A percentile compares a stretch with the other conserved stretches of the same genome.
Conservation (phyloP, 2,113 vertebrate species). For the Indicator indicator region DNA sequence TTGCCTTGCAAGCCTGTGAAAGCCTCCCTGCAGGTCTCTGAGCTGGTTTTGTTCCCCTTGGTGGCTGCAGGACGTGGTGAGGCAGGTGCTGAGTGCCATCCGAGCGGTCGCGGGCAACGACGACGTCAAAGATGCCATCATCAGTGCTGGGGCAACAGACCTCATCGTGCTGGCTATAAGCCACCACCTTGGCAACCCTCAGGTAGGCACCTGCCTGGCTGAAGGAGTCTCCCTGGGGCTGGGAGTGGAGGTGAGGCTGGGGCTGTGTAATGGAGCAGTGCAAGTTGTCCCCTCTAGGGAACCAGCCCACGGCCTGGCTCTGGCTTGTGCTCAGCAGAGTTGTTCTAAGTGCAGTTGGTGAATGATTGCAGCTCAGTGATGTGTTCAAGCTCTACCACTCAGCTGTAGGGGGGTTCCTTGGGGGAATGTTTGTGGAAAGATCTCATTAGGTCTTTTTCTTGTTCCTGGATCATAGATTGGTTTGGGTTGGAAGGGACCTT, state of each 20-base stretch:
- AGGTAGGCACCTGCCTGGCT: conserved; percentile 57
- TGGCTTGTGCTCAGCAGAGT: neutral
- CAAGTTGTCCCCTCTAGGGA: no score
- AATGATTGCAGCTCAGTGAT: accelerated
- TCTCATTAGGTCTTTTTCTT: neutral
- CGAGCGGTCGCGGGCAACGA: conserved; percentile 91
- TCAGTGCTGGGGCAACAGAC: conserved; percentile 82
- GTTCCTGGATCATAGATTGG: no score
- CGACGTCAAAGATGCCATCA: conserved; percentile 91
- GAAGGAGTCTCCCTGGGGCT: accelerated
- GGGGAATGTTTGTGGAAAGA: neutral
- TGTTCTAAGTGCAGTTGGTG: accelerated
- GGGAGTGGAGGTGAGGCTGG: neutral
- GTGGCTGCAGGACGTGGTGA: conserved; percentile 85
- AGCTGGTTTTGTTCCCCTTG: neutral
- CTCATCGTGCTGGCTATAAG: conserved; percentile 90
- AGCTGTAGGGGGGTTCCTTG: accelerated
- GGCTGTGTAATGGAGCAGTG: neutral
- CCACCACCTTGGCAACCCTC: conserved; percentile 82
- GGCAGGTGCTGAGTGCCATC: conserved; percentile 86
- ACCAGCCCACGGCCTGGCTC: neutral
- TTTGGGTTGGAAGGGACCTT: no score
- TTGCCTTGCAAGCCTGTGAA: neutral
- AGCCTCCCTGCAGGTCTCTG: neutral
- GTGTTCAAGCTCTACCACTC: accelerated